Evolutionary conservation across 2,113 vertebrate species (phyloP).

Genomic region (Cryptoleucopteryx plumbea): DNA sequence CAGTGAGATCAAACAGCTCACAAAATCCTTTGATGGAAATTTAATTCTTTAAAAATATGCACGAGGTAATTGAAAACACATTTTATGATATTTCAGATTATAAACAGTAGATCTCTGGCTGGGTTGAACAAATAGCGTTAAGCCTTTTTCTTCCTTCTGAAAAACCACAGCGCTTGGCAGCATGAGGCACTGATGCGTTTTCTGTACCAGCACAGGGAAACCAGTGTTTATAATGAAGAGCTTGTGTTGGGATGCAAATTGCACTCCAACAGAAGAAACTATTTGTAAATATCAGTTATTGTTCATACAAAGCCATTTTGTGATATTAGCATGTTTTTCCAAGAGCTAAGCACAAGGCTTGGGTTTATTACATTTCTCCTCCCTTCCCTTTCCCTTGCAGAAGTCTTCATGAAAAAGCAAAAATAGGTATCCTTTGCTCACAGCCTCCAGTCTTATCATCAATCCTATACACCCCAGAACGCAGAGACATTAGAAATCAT

Average conservation of each 20-base stretch:
- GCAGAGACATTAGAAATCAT: not conserved
- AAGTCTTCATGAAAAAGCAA: not conserved
- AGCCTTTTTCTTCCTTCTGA: conserved; percentile 46
- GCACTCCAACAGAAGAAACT: not conserved
- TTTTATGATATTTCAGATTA: conserved; percentile 59
- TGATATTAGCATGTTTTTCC: not conserved
- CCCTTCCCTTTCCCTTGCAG: not conserved
- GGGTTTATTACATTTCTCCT: not conserved
- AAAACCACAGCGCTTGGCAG: conserved; percentile 39
- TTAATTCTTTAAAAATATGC: conserved; percentile 71
- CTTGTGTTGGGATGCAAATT: not conserved
- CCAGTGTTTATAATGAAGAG: not conserved
- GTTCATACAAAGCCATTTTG: not conserved
- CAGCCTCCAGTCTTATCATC: not conserved
- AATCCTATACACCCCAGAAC: not conserved
- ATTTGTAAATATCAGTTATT: not conserved
- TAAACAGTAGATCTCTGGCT: conserved; percentile 53
- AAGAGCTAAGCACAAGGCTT: not conserved
- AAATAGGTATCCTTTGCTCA: not conserved
- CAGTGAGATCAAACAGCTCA: conserved; percentile 63
- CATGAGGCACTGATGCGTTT: not conserved
- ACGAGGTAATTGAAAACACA: conserved; percentile 71
- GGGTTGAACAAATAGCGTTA: conserved; percentile 55
- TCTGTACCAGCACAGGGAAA: not conserved
- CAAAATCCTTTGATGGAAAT: conserved; percentile 72